A percentile compares a stretch with the other conserved stretches of the same genome.
Conservation (phyloP, 2,113 vertebrate genomes). For the Ammodytes marinus region DNA sequence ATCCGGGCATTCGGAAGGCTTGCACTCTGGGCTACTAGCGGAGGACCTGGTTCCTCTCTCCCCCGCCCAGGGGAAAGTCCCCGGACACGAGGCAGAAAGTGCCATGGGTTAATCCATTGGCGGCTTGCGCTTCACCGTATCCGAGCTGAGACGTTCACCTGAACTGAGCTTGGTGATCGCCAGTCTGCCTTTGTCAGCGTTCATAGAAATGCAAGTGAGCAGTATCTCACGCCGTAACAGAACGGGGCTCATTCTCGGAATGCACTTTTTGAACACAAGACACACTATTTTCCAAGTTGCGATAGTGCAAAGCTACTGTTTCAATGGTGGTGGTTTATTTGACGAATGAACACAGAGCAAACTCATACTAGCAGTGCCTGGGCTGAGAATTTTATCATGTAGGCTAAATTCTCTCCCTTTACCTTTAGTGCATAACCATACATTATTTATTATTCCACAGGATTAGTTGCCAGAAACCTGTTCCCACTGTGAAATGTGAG, state of each 20-base stretch:
- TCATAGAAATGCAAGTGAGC: constrained; percentile 67
- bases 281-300: no score
- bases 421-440: not conserved
- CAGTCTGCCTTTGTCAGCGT: constrained; percentile 52
- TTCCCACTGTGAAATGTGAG: not conserved
- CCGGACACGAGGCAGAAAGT: constrained; percentile 77
- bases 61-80: constrained; percentile 74
- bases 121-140: fast-evolving
- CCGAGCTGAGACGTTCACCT: constrained; percentile 9
- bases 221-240: constrained; percentile 36
- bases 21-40: constrained; percentile 70
- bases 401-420: no score
- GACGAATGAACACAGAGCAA: not conserved
- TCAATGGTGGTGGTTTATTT: not conserved
- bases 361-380: not conserved
- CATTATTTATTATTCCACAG: not conserved
- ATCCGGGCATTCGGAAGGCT: constrained; percentile 76
- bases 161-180: constrained; percentile 56
- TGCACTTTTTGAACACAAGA: constrained; percentile 37
- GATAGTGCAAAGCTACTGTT: no score
- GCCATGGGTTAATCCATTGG: constrained; percentile 31
- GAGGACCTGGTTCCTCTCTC: constrained; percentile 53
- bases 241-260: constrained; percentile 84
- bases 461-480: not conserved
- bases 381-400: not conserved